These are phyloP conservation scores for Enoplosus armatus DNA, from an alignment of 2,797 vertebrate species.

Conservation along the genomic window DNA sequence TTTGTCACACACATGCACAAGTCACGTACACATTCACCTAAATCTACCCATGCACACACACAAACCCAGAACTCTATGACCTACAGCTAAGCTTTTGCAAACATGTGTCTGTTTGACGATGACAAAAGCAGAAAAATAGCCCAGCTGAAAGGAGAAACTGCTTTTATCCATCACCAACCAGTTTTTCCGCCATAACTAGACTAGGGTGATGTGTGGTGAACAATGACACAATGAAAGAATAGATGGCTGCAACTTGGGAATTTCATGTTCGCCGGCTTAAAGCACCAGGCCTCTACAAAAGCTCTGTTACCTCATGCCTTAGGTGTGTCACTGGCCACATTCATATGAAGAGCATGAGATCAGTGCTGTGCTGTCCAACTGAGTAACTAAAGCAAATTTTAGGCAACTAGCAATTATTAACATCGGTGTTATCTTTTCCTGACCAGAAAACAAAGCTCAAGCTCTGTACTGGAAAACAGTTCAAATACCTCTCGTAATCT, in stretches of 20 bases:
- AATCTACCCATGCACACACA: constrained; percentile 9
- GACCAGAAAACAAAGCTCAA: constrained; percentile 29
- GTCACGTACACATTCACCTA: constrained; percentile 24
- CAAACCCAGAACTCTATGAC: constrained; percentile 18
- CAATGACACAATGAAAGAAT: constrained; percentile 60
- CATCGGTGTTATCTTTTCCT: constrained; percentile 10
- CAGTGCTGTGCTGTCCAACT: constrained; percentile 10
- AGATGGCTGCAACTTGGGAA: constrained; percentile 36
- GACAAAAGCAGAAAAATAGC: constrained; percentile 14
- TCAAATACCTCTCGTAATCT: constrained; percentile 10
- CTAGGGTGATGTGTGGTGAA: constrained; percentile 53
- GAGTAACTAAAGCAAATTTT: constrained; percentile 5
- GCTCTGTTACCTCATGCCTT: constrained; percentile 35
- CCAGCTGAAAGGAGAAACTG: constrained; percentile 55
- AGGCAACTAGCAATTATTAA: constrained; percentile 30
- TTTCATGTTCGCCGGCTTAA: constrained; percentile 55
- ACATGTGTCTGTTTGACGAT: constrained; percentile 20
- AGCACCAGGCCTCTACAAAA: constrained; percentile 52
- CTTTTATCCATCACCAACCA: constrained; percentile 59
- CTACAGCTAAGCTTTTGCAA: constrained; percentile 37
- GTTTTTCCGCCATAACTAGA: constrained; percentile 68
- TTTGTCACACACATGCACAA: constrained; percentile 51
- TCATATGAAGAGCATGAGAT: constrained; percentile 37
- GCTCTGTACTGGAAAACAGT: constrained; percentile 8
- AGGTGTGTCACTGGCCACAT: constrained; percentile 44